These are phyloP conservation scores for Eristalis intricaria DNA, from an alignment of 2,888 invertebrate genomes.

Conservation along the genomic window DNA sequence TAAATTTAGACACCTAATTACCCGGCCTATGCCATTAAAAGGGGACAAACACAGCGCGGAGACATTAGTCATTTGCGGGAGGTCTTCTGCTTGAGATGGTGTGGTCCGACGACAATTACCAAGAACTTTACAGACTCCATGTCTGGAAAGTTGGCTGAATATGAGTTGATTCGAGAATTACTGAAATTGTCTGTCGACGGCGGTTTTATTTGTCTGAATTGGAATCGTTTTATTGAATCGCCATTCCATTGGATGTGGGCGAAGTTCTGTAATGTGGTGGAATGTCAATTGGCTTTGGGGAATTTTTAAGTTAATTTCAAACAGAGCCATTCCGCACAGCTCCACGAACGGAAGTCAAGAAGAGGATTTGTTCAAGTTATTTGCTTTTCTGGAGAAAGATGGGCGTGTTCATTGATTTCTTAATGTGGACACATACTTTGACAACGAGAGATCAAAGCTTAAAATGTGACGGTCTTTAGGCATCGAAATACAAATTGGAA, in stretches of 20 bases:
- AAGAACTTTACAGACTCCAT: slow-evolving; percentile 13
- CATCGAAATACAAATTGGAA: too few relatives aligned
- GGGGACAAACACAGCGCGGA: slow-evolving; percentile 35
- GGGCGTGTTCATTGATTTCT: too few relatives aligned
- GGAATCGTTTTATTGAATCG: neutral
- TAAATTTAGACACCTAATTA: slow-evolving; percentile 68
- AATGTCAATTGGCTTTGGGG: neutral
- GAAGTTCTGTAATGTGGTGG: neutral
- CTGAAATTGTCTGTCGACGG: neutral
- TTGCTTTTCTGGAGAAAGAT: too few relatives aligned
- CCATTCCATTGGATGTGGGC: neutral
- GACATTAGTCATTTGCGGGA: slow-evolving; percentile 48
- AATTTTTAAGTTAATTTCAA: neutral
- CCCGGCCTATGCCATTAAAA: slow-evolving; percentile 53
- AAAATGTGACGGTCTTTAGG: too few relatives aligned
- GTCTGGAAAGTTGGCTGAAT: slow-evolving; percentile 14
- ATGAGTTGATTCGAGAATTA: neutral
- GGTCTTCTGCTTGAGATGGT: neutral
- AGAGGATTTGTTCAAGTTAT: too few relatives aligned
- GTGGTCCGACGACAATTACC: slow-evolving; percentile 19
- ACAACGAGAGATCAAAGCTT: too few relatives aligned
- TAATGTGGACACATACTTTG: too few relatives aligned
- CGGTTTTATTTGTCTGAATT: neutral
- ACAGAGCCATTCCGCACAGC: neutral
- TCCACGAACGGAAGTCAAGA: too few relatives aligned